Percentiles rank a stretch among this genome's conserved stretches.
These are phyloP conservation scores for Grallaria varia DNA, from an alignment of 2,113 vertebrate species.

Conservation along the genomic window DNA sequence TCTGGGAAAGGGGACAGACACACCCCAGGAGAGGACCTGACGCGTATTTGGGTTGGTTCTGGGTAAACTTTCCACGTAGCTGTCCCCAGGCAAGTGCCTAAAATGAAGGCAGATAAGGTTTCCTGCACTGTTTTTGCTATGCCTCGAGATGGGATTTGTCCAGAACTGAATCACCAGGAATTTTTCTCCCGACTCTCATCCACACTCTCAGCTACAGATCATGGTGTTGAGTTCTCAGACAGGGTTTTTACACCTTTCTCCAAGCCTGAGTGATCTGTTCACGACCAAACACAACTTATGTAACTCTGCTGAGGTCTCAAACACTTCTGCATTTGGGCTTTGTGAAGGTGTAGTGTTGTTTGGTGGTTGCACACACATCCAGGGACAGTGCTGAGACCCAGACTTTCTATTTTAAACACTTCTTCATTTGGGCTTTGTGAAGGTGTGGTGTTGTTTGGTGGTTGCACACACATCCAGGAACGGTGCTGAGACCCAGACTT, in stretches of 20 bases:
- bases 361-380: background rate
- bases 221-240: background rate
- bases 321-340: background rate
- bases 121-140: background rate
- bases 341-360: background rate
- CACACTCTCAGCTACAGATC: background rate
- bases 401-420: constrained; percentile 4
- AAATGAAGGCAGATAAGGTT: background rate
- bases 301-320: background rate
- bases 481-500: background rate
- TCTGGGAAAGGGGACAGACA: background rate
- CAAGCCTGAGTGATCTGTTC: background rate
- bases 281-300: background rate
- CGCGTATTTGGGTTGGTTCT: background rate
- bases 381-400: background rate
- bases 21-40: background rate
- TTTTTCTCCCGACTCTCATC: background rate
- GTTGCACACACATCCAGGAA: background rate
- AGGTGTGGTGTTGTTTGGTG: background rate
- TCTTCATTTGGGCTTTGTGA: background rate
- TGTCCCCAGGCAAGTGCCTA: background rate
- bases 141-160: background rate
- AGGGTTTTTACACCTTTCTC: background rate
- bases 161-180: background rate
- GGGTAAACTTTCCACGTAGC: background rate